Conservation (phyloP, 2,888 invertebrate species). For the Caenorhabditis imperialis region DNA sequence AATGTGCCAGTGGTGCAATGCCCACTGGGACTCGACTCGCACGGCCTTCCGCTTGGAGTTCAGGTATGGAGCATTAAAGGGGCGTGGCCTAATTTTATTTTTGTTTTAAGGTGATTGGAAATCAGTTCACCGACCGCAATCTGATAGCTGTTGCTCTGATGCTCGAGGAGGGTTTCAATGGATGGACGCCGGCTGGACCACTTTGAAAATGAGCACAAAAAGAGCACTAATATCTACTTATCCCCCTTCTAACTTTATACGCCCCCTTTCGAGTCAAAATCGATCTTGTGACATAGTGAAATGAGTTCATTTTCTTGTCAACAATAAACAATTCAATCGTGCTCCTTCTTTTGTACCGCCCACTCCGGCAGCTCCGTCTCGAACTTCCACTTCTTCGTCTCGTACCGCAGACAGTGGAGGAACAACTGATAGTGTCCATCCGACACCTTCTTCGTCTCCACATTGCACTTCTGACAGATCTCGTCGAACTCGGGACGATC, state of each 20-base stretch:
- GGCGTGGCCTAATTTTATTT: too few relatives aligned
- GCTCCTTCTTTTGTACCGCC: slow-evolving; percentile 60
- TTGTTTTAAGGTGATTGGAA: slow-evolving; percentile 70
- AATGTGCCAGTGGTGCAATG: slow-evolving; percentile 80
- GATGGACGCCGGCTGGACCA: slow-evolving; percentile 78
- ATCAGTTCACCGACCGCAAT: slow-evolving; percentile 65
- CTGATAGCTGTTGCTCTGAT: slow-evolving; percentile 86
- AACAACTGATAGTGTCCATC: slow-evolving; percentile 68
- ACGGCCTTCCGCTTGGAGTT: slow-evolving; percentile 80
- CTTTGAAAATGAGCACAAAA: too few relatives aligned
- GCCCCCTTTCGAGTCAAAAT: too few relatives aligned
- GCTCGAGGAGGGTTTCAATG: slow-evolving; percentile 87
- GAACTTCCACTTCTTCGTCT: slow-evolving; percentile 72
- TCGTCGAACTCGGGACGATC: slow-evolving; percentile 70
- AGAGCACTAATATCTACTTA: too few relatives aligned
- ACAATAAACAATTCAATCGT: neutral
- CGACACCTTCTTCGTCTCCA: slow-evolving; percentile 66
- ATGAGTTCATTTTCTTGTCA: too few relatives aligned
- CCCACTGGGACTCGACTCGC: slow-evolving; percentile 79
- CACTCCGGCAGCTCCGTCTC: slow-evolving; percentile 73
- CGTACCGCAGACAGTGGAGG: slow-evolving; percentile 76
- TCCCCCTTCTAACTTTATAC: too few relatives aligned
- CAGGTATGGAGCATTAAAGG: too few relatives aligned
- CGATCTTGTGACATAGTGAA: too few relatives aligned
- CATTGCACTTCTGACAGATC: slow-evolving; percentile 75